These are phyloP conservation scores for Poeciliopsis occidentalis DNA, from an alignment of 2,113 vertebrate species.

Conservation along the genomic window DNA sequence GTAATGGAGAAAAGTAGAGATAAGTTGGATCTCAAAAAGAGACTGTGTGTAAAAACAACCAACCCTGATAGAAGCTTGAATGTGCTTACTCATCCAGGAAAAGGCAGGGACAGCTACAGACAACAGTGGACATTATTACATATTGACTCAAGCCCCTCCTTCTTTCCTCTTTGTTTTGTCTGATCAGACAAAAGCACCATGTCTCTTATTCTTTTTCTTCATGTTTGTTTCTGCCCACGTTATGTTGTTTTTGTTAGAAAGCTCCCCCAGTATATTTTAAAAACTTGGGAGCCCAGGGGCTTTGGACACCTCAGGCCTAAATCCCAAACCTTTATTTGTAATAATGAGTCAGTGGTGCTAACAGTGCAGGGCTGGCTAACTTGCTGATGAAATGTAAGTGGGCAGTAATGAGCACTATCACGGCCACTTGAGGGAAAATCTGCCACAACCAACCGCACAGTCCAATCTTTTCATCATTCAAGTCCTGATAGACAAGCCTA, in stretches of 20 bases:
- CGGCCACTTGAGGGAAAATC: conserved; percentile 83
- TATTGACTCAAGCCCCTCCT: conserved; percentile 89
- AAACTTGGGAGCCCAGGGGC: conserved; percentile 56
- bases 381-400: conserved; percentile 95
- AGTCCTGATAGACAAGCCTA: conserved; percentile 77
- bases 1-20: background rate
- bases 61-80: conserved; percentile 34
- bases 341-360: conserved; percentile 72
- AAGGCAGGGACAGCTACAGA: conserved; percentile 80
- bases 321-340: conserved; percentile 22
- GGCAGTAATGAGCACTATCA: conserved; percentile 92
- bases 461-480: conserved; percentile 51
- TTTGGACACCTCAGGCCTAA: conserved; percentile 48
- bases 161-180: conserved; percentile 59
- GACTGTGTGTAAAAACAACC: conserved; percentile 35
- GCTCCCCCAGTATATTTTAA: conserved; percentile 64
- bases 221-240: conserved; percentile 31
- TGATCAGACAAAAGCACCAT: conserved; percentile 56
- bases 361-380: conserved; percentile 79
- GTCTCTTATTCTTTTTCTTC: conserved; percentile 53
- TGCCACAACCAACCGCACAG: conserved; percentile 71
- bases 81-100: conserved; percentile 82
- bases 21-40: conserved; percentile 5
- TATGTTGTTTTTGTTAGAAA: conserved; percentile 43
- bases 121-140: conserved; percentile 85